Evolutionary conservation across 1,140 invertebrate species (phyloP), one percentile per base, ranked within the genome.

Genomic region (Drosophila lacertosa): DNA sequence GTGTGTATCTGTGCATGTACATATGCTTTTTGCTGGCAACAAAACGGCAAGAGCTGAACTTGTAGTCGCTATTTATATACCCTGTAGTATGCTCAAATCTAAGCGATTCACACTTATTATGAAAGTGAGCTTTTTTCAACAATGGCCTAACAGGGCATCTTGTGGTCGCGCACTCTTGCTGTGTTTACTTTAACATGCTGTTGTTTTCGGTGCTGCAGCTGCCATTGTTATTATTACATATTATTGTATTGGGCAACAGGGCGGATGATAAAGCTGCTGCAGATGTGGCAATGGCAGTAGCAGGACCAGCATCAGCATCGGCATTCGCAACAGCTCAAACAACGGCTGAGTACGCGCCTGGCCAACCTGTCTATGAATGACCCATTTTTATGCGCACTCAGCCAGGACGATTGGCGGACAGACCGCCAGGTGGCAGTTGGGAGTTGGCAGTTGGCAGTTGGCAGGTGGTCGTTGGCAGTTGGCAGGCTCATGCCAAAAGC

Each of bases 211-310:
- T 29, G 26, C 15, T 16, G 32, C 13, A 58, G 20, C 22, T 50
- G 24, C 11, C 32, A 47, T 72, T 67, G 55, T 62, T 72, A 66
- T 76, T 63, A 53, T 65, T 51, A 20, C 45, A 72, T 59, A 59
- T 72, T 54, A 77, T 59, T 76, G 60, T 40, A 66, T 47, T 29
- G 44, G 44, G 11, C 20, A 44, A n/a, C 4, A 10, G 13, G 10
- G 29, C 3, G 32, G 24, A 9, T 24, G 16, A 4, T 5, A 32
- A 2, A 11, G 47, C 16, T 1, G 6, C 26, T 10, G 51, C 24
- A 18, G 33, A 5, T 22, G 13, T 33, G 20, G 13, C 24, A 6
- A 3, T 10, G n/a, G 15, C 15, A 16, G 3, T 26, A 26, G 9
- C 24, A 32, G 24, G 24, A 48, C 37, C 32, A 58, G 32, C 54